These are phyloP conservation scores for Formica selysi DNA, from an alignment of 1,140 invertebrate species.

Conservation along the genomic window DNA sequence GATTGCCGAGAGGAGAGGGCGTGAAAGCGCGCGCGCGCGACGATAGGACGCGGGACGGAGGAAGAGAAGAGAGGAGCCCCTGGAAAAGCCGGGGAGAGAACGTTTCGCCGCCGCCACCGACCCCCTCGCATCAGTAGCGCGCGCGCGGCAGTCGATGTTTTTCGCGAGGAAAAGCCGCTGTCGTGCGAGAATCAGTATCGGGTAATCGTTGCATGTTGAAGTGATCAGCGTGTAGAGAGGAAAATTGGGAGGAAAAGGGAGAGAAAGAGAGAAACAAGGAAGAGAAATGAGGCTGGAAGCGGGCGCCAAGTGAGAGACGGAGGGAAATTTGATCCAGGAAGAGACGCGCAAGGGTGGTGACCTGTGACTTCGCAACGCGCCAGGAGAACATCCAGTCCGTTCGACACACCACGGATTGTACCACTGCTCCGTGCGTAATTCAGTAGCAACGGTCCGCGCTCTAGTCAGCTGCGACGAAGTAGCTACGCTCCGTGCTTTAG, in stretches of 20 bases:
- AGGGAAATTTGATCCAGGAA: slow-evolving; percentile 57
- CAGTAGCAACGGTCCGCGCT: slow-evolving; percentile 54
- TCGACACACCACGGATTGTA: slow-evolving; percentile 36
- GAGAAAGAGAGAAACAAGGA: not conserved
- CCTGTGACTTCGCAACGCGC: slow-evolving; percentile 64
- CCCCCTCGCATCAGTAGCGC: slow-evolving; percentile 50
- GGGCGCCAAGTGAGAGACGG: slow-evolving; percentile 29
- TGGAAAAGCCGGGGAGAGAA: slow-evolving; percentile 39
- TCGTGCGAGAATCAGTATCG: slow-evolving; percentile 45
- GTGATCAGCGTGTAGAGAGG: slow-evolving; percentile 22
- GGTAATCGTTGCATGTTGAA: slow-evolving; percentile 57
- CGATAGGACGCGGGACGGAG: not conserved
- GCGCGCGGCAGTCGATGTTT: slow-evolving; percentile 52
- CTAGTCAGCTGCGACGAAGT: slow-evolving; percentile 42
- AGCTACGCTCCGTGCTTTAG: slow-evolving; percentile 18
- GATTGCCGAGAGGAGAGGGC: slow-evolving; percentile 39
- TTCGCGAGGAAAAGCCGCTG: slow-evolving; percentile 49
- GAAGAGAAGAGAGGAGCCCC: slow-evolving; percentile 37
- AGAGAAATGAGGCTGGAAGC: slow-evolving; percentile 12
- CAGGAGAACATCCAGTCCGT: slow-evolving; percentile 54
- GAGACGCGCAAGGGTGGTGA: slow-evolving; percentile 74
- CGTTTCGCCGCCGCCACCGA: slow-evolving; percentile 45
- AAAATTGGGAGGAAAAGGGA: not conserved
- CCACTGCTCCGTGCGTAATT: slow-evolving; percentile 21
- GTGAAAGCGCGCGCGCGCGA: slow-evolving; percentile 38